Base-by-base conservation (phyloP, 2,113 vertebrate genomes). In the Paedocypris sp. region DNA sequence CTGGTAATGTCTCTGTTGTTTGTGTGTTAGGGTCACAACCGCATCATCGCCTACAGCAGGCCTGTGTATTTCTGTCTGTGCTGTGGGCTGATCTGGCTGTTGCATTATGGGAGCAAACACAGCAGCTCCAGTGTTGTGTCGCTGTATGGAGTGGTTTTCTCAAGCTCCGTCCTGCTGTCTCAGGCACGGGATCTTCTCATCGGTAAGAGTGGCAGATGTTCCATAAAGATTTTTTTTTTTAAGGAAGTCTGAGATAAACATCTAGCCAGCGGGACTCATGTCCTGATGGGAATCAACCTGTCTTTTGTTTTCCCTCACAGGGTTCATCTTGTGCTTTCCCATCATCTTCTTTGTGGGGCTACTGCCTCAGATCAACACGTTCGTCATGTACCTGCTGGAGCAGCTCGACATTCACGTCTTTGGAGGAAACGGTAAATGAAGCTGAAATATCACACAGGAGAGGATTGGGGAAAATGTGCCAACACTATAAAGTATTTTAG, bases 1-100 rank as follows among this genome's bases (percentile, higher is more conserved):
- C n/a, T 28, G 6, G 13, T 10, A 12, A 9, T 53, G 13, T 61
- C 15, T 33, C 18, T 36, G 25, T 23, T 20, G 4, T 33, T 2
- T 32, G 11, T 28, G 23, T 42, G 31, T 58, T 64, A 98, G 94
- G 95, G 94, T 76, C 94, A 98, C 75, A 98, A 98, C 70, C 93
- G 93, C 61, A 93, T 98, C 85, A 98, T 98, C 73, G 95, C 94
- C 33, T 98, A 98, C 86, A 98, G 95, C 83, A 88, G 95, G 77
- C 95, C 95, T 46, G 93, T 94, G 79, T 98, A 98, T 85, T 98
- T 98, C 87, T 98, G 95, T 83, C 80, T 96, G 68, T 98, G 95
- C 85, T 98, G 93, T 80, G 91, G 86, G 74, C 89, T 98, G 78
- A 94, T 98, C 80, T 98, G 94, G 92, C 78, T 94, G 56, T 85